Evolutionary conservation across 2,888 invertebrate genomes (phyloP), one percentile per base, ranked within the genome.

Genomic region (Machimus rusticus): DNA sequence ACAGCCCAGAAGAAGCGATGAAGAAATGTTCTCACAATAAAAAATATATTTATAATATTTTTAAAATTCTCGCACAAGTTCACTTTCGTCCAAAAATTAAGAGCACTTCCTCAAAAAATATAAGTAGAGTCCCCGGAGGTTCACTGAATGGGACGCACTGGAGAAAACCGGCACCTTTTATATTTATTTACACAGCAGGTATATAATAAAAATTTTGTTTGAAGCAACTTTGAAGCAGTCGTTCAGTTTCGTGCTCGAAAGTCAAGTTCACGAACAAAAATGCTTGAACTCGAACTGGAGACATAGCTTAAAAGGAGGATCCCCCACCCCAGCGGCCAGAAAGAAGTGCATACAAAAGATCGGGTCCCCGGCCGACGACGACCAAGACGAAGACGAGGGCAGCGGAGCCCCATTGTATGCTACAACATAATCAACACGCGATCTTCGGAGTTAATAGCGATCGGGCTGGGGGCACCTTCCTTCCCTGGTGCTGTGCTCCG

Each of bases 211-310:
- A 55, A 55, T 19, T 55, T 66, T 19, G n/a, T 51, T 51, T n/a
- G 51, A 51, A 51, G 28, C 6, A 81, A 46, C 16, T n/a, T 81
- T 37, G 55, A 28, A 31, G 57, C 28, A 76, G 46, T 74, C 76
- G 46, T 74, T 51, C 74, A 55, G 55, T 86, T 77, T 55, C 57
- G 87, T 90, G 90, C 90, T 91, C 89, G 90, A 90, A 90, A 91
- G 90, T 90, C 92, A 91, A 92, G 91, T 91, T 91, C 91, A 90
- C 90, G 91, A 90, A 90, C 90, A 90, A 90, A 91, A 92, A 91
- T 92, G 92, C 90, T 90, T 90, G 89, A 89, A 90, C 90, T 90
- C 90, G 90, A 90, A 90, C 90, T 90, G 89, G 89, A 90, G 89
- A 90, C 90, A 90, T 91, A 90, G 90, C 90, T 92, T 92, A 91